These are phyloP conservation scores for Misgurnus mizolepis DNA, from an alignment of 2,113 vertebrate species.

Conservation along the genomic window DNA sequence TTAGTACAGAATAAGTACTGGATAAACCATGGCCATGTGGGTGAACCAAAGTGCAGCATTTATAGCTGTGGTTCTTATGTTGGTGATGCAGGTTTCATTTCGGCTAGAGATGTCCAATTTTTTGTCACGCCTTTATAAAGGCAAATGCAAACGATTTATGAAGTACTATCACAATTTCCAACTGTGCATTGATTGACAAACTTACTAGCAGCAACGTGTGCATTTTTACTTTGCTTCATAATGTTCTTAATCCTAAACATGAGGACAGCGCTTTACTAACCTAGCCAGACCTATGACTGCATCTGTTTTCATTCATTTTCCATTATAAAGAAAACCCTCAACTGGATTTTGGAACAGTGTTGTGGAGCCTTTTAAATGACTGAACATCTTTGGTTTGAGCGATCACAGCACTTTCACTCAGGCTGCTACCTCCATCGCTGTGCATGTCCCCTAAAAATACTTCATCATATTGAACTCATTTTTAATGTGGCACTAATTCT, in stretches of 20 bases:
- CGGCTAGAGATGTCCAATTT: too few species aligned
- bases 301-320: slow-evolving; percentile 66
- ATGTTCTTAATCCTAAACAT: slow-evolving; percentile 7
- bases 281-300: slow-evolving; percentile 43
- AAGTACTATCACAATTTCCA: neutral
- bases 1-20: too few species aligned
- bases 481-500: slow-evolving; percentile 54
- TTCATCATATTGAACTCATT: slow-evolving; percentile 63
- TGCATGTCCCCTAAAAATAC: slow-evolving; percentile 65
- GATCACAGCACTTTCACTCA: slow-evolving; percentile 8
- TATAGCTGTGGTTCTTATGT: neutral
- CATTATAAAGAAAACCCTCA: slow-evolving; percentile 57
- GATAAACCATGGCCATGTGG: too few species aligned
- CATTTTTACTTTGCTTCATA: neutral
- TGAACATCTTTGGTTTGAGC: slow-evolving; percentile 50
- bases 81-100: neutral
- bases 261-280: slow-evolving; percentile 51
- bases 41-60: neutral
- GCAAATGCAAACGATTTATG: too few species aligned
- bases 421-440: slow-evolving; percentile 36
- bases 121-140: too few species aligned
- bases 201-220: neutral
- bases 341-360: slow-evolving; percentile 56
- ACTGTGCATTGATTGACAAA: neutral
- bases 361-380: slow-evolving; percentile 48